Evolutionary conservation across 2,888 invertebrate genomes (phyloP).

Genomic region (Chouioia cunea): DNA sequence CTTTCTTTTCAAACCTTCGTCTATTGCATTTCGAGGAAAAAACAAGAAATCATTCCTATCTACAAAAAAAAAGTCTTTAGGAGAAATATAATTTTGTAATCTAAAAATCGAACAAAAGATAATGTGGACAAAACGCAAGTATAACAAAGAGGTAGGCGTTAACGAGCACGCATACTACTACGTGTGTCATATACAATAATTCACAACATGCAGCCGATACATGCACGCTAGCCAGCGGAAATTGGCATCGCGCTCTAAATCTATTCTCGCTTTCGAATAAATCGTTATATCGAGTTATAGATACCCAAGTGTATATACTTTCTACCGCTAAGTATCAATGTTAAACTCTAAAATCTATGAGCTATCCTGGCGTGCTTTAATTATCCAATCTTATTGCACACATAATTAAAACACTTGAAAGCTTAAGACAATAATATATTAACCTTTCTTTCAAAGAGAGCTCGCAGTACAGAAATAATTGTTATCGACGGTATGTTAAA

Average conservation of each 20-base stretch:
- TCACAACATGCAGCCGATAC: conserved; percentile 61
- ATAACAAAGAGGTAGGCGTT: neutral
- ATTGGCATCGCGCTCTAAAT: conserved; percentile 10
- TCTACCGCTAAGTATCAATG: conserved; percentile 25
- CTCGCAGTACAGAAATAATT: no score
- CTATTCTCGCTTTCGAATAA: conserved; percentile 11
- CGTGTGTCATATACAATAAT: conserved; percentile 52
- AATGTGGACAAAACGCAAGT: conserved; percentile 17
- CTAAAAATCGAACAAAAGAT: conserved; percentile 30
- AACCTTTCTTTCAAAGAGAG: no score
- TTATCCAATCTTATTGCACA: conserved; percentile 57
- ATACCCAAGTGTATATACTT: conserved; percentile 1
- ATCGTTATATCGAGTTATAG: conserved; percentile 19
- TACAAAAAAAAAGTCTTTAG: conserved; percentile 29
- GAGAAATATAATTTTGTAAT: neutral
- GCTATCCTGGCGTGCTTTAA: conserved; percentile 43
- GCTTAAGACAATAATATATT: neutral
- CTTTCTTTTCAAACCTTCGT: neutral
- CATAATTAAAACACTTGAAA: conserved; percentile 48
- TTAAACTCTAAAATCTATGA: conserved; percentile 29
- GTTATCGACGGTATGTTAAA: no score
- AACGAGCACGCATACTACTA: conserved; percentile 57
- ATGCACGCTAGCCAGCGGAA: conserved; percentile 53
- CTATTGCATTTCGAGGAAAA: conserved; percentile 7
- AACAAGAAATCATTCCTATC: conserved; percentile 5